phyloP scores from a whole-genome alignment of 1,140 invertebrate genomes.

The Bombus sylvicola region DNA sequence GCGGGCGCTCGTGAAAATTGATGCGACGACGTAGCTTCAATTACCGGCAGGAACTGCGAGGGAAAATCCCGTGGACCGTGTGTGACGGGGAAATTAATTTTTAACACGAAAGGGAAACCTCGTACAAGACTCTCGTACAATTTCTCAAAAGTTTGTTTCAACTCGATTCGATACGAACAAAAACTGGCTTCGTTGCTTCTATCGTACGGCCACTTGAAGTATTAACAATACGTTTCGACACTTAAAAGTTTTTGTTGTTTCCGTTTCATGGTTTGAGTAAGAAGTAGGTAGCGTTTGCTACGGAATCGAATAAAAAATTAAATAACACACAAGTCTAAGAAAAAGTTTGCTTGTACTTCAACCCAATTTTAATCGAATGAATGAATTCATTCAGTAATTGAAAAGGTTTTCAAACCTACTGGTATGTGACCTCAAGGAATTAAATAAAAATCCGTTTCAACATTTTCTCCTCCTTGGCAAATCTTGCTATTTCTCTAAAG shows the following conservation, averaged over 20 bases:
- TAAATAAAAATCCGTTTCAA: too few relatives aligned
- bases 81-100: conserved; percentile 20
- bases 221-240: conserved; percentile 8
- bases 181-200: neutral
- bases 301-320: neutral
- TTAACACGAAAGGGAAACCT: neutral
- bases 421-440: too few relatives aligned
- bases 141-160: conserved; percentile 5
- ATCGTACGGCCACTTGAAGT: neutral
- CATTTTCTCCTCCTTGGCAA: neutral
- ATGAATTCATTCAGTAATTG: neutral
- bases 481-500: neutral
- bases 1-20: conserved; percentile 16
- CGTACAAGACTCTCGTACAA: too few relatives aligned
- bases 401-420: too few relatives aligned
- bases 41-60: neutral
- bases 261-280: neutral
- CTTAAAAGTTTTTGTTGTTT: conserved; percentile 2
- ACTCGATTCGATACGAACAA: neutral
- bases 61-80: neutral
- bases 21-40: conserved; percentile 17
- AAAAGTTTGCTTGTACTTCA: neutral
- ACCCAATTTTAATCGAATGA: neutral
- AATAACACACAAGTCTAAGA: neutral
- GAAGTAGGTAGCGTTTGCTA: too few relatives aligned